Evolutionary conservation across 2,888 invertebrate genomes (phyloP), one percentile per base, ranked within the genome.

Genomic region (Erannis defoliaria): DNA sequence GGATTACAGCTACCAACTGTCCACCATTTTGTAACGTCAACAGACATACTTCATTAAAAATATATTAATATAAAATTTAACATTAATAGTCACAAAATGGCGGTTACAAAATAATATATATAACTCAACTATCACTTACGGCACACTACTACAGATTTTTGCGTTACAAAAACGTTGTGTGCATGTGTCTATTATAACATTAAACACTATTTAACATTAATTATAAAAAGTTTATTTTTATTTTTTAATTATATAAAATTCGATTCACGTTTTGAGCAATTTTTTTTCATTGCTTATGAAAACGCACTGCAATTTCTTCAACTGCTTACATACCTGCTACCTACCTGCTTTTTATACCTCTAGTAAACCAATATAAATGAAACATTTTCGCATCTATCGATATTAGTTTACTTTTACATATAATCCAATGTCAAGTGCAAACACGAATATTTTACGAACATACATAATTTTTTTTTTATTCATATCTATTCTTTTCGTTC

Each of bases 91-190:
- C 14, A 54, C 54, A 62, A 62, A 45, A 58, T 58, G 62, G 54
- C 54, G 54, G 57, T 2, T 14, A 5, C 2, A 29, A 12, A 33
- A 23, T 42, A 49, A 43, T 14, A 18, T 12, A 33, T 49, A 49
- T 42, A 23, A 57, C 2, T 33, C 12, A 26, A 35, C 18, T 31
- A 48, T 31, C 18, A 50, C 4, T 33, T 31, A 58, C 8, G 45
- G 46, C 64, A 61, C 65, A 49, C 46, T 3, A 46, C 18, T 46
- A 48, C 51, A 58, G 48, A 69, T 60, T 57, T 70, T 72, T 72
- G 61, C 53, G 21, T n/a, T 12, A 66, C 70, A 70, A 72, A 70
- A 73, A 57, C 54, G 61, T 51, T 45, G 68, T 66, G 63, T 66
- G 60, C 42, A 45, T 23, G 60, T 23, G 60, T 66, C 58, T 45